Base-by-base conservation (phyloP, 2,113 vertebrate genomes). In the Oophaga pumilio region DNA sequence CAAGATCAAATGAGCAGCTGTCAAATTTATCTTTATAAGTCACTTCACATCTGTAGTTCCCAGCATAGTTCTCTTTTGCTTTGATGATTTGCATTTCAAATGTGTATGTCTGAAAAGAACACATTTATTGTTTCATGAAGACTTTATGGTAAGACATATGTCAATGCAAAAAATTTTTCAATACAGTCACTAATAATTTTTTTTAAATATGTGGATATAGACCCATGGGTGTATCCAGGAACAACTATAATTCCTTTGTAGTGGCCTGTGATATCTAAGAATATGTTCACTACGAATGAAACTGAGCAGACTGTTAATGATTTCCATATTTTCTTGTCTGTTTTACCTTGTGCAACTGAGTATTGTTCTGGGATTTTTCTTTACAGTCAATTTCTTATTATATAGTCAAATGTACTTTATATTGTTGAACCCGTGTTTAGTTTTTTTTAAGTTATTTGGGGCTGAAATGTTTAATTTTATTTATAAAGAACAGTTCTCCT, bases 21-120 rank as follows among this genome's bases (percentile, higher is more conserved):
- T 99, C 98, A 91, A 98, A 98, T 91, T 99, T 99, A 94, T 99
- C 98, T 93, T 99, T 99, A 89, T 97, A 98, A 87, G 91, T 96
- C 77, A 97, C 97, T 92, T 99, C 98, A 22, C 97, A 99, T 79
- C 98, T 96, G 93, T 99, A 99, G 92, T 98, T 99, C 28, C 98
- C 98, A 26, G 96, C 95, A 0, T 95, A 99, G 92, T 98, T 99
- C n/a, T 97, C 96, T 90, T 99, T 99, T 80, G 98, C 98, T 92
- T 99, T 96, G 91, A 99, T 99, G 90, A 99, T 99, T 71, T 97
- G 96, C 98, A 99, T 99, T 93, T 99, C 98, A 90, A 98, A 99
- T 1, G 97, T 99, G 89, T 98, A 97, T n/a, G 97, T 90, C 98
- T 99, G 91, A 82, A 92, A 91, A 62, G 26, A 56, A 53, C 0